Conservation (phyloP, 2,797 vertebrate genomes). For the Sebastes minor region DNA sequence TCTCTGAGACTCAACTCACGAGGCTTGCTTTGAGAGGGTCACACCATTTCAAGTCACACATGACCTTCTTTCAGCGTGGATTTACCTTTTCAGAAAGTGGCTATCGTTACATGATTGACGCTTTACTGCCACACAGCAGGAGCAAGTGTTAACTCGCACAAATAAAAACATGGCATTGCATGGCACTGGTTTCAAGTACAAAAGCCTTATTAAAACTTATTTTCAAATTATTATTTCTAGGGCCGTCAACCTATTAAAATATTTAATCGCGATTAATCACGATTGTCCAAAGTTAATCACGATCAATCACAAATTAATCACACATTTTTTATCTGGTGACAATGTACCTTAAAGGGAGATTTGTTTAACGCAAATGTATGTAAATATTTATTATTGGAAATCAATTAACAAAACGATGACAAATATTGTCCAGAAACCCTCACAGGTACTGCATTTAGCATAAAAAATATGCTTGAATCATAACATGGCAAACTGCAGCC, state of each 20-base stretch:
- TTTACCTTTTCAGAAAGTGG: background rate
- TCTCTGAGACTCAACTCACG: slow-evolving; percentile 22
- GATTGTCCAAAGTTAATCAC: no score
- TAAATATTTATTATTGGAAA: no score
- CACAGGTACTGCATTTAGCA: no score
- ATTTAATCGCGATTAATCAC: no score
- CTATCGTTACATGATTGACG: background rate
- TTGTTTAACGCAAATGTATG: no score
- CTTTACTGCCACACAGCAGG: background rate
- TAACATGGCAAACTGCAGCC: no score
- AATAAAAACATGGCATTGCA: background rate
- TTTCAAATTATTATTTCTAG: background rate
- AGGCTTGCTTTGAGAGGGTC: background rate
- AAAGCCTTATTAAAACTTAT: background rate
- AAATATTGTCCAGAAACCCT: no score
- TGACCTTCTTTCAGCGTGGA: background rate
- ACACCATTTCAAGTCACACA: background rate
- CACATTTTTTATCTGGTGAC: no score
- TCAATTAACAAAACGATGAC: no score
- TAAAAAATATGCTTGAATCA: no score
- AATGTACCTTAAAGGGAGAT: no score
- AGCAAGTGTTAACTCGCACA: background rate
- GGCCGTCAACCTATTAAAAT: background rate
- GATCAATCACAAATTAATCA: no score
- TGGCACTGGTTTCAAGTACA: background rate